Evolutionary conservation across 1,140 invertebrate species (phyloP).

Genomic region (Oreohelix idahoensis): DNA sequence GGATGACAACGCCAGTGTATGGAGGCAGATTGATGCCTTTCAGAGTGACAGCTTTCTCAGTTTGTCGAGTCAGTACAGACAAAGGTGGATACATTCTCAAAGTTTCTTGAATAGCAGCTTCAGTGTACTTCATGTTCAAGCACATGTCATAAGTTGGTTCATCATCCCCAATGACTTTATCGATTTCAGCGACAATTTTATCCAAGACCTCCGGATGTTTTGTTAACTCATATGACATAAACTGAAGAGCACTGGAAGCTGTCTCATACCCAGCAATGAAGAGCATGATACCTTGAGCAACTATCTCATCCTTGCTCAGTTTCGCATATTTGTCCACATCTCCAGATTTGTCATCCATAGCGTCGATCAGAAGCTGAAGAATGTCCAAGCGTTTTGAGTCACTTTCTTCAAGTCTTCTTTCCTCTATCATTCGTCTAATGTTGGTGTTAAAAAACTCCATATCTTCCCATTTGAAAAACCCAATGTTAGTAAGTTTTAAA

Average conservation of each 20-base stretch:
- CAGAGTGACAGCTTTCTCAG: slow-evolving; percentile 23
- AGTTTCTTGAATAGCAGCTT: slow-evolving; percentile 48
- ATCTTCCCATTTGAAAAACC: slow-evolving; percentile 19
- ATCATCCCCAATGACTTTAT: slow-evolving; percentile 29
- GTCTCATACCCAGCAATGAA: slow-evolving; percentile 81
- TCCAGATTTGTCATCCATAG: neutral
- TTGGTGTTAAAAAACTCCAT: slow-evolving; percentile 14
- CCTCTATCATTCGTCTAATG: slow-evolving; percentile 13
- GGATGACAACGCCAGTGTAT: neutral
- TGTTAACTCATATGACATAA: slow-evolving; percentile 77
- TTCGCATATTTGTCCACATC: neutral
- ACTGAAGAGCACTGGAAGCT: slow-evolving; percentile 75
- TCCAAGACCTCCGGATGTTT: slow-evolving; percentile 76
- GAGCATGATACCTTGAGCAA: slow-evolving; percentile 79
- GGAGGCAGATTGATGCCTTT: slow-evolving; percentile 34
- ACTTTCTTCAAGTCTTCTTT: neutral
- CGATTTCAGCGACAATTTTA: slow-evolving; percentile 76
- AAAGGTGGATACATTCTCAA: slow-evolving; percentile 52
- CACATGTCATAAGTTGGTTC: slow-evolving; percentile 44
- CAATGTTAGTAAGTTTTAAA: neutral
- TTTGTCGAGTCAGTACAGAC: slow-evolving; percentile 9
- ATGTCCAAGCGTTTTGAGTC: neutral
- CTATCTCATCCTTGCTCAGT: slow-evolving; percentile 76
- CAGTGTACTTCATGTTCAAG: slow-evolving; percentile 47
- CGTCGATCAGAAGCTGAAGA: slow-evolving; percentile 3